Conservation (phyloP, 1,140 invertebrate genomes). For the Cepaea nemoralis region DNA sequence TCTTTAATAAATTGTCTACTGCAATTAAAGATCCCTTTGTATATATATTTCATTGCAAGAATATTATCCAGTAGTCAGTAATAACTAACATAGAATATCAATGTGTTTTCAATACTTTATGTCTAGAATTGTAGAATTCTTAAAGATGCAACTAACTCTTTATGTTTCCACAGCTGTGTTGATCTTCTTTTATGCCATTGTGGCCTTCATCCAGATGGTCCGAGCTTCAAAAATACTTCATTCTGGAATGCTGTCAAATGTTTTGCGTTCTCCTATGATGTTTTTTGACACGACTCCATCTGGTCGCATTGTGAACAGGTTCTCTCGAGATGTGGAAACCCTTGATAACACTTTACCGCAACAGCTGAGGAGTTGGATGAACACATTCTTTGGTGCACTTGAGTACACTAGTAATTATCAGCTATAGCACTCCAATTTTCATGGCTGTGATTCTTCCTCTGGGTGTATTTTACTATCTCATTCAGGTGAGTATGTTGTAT, state of each 20-base stretch:
- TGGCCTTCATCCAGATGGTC: constrained; percentile 62
- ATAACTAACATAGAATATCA: too few species aligned
- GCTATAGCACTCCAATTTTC: constrained; percentile 79
- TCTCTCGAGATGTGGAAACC: constrained; percentile 74
- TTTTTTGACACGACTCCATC: constrained; percentile 79
- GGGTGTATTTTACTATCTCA: constrained; percentile 88
- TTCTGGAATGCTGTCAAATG: constrained; percentile 77
- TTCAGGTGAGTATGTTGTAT: constrained; percentile 75
- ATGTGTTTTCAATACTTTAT: too few species aligned
- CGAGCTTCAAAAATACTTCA: constrained; percentile 83
- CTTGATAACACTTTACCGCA: constrained; percentile 64
- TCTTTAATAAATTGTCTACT: too few species aligned
- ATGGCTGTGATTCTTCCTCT: constrained; percentile 86
- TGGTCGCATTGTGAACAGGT: constrained; percentile 72
- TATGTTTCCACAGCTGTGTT: constrained; percentile 48
- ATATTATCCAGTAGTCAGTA: too few species aligned
- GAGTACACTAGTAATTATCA: constrained; percentile 50
- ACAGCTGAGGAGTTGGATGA: constrained; percentile 55
- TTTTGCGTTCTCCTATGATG: constrained; percentile 75
- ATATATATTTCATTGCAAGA: too few species aligned
- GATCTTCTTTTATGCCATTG: constrained; percentile 52
- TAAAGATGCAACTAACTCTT: neutral
- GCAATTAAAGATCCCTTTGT: too few species aligned
- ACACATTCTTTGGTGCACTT: constrained; percentile 35
- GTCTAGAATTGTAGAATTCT: too few species aligned